Evolutionary conservation across 2,113 vertebrate species (phyloP).

Genomic region (Rhabdomys dilectus): DNA sequence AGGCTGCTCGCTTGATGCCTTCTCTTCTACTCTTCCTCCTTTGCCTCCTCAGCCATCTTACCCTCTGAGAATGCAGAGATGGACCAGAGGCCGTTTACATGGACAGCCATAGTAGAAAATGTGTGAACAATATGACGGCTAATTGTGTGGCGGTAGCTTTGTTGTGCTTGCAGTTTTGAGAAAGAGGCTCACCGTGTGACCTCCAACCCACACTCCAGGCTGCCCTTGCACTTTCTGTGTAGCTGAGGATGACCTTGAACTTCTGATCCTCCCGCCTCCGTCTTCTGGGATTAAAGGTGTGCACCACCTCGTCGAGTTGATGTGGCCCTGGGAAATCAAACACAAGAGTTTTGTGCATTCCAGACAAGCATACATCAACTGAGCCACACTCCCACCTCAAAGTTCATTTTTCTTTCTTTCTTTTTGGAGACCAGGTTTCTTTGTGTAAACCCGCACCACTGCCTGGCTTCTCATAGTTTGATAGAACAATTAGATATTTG

Average conservation of each 20-base stretch:
- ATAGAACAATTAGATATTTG: neutral
- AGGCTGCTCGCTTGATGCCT: neutral
- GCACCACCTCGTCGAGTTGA: no score
- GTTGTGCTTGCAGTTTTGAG: neutral
- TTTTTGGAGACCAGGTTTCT: neutral
- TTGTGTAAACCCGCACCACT: no score
- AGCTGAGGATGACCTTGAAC: neutral
- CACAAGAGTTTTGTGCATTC: neutral
- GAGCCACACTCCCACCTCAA: no score
- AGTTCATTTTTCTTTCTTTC: neutral
- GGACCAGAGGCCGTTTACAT: neutral
- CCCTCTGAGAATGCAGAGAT: neutral
- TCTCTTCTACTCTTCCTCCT: neutral
- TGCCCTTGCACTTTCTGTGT: neutral
- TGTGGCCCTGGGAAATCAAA: neutral
- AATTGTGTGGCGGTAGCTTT: neutral
- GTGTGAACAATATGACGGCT: neutral
- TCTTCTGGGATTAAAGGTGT: neutral
- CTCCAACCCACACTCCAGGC: neutral
- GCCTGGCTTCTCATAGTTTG: slow-evolving; percentile 20
- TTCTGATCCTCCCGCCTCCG: neutral
- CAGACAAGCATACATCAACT: neutral
- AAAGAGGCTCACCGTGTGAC: neutral
- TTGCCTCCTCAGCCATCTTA: neutral
- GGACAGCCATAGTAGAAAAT: slow-evolving; percentile 11